These are phyloP conservation scores for Drosophila suzukii DNA, from an alignment of 1,140 invertebrate genomes.

Conservation along the genomic window DNA sequence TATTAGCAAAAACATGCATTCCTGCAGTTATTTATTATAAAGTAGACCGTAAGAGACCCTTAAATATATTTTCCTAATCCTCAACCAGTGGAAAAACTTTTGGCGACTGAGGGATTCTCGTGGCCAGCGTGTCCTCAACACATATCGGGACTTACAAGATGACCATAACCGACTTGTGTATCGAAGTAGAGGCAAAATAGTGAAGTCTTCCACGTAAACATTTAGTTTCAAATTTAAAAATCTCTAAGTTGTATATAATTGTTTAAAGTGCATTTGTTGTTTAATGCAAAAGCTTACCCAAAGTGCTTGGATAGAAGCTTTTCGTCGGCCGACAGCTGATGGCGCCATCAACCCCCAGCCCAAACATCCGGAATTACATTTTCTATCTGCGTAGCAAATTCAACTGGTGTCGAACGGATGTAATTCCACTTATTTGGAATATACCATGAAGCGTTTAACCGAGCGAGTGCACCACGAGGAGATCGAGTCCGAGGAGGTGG, in stretches of 20 bases:
- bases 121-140: conserved; percentile 85
- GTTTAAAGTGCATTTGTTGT: conserved; percentile 14
- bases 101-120: conserved; percentile 86
- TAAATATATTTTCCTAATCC: neutral
- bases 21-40: no score
- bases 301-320: conserved; percentile 29
- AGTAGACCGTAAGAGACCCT: no score
- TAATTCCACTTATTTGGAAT: neutral
- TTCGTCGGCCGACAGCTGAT: conserved; percentile 30
- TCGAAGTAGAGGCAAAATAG: conserved; percentile 4
- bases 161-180: conserved; percentile 31
- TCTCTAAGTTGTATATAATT: conserved; percentile 1
- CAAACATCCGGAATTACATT: conserved; percentile 29
- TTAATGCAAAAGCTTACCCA: conserved; percentile 20
- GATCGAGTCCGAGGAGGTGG: conserved; percentile 45
- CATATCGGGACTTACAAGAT: conserved; percentile 83
- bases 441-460: conserved; percentile 39
- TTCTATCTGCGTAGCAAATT: conserved; percentile 32
- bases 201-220: no score
- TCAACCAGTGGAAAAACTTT: conserved; percentile 86
- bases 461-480: conserved; percentile 54
- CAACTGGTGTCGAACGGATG: conserved; percentile 53
- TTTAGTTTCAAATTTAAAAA: neutral
- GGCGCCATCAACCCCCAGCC: conserved; percentile 9
- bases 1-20: no score